Evolutionary conservation across 2,113 vertebrate species (phyloP).

Genomic region (Stigmatopora argus): DNA sequence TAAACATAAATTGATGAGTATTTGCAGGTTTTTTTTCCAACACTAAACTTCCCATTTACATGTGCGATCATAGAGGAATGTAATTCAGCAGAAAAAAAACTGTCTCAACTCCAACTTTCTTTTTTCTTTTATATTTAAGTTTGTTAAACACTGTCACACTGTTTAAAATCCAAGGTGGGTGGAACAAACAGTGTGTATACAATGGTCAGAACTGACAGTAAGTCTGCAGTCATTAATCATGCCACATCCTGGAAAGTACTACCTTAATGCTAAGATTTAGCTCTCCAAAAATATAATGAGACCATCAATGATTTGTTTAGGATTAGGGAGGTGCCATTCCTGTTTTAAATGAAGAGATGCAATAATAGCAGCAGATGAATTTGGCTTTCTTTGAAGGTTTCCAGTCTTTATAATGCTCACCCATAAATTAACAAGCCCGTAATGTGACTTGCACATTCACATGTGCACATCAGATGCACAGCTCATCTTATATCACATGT

Average conservation of each 20-base stretch:
- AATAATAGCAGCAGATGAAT: not conserved
- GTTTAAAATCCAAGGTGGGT: too few species aligned
- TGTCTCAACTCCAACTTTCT: too few species aligned
- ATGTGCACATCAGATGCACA: not conserved
- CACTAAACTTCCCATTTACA: too few species aligned
- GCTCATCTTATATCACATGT: conserved; percentile 26
- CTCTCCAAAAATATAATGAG: not conserved
- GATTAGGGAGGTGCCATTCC: not conserved
- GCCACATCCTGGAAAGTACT: not conserved
- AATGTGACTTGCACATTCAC: not conserved
- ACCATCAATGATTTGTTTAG: not conserved
- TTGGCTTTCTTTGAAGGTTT: not conserved
- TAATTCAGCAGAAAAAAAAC: too few species aligned
- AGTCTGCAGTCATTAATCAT: not conserved
- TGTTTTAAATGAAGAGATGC: not conserved
- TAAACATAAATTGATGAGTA: too few species aligned
- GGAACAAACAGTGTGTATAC: not conserved
- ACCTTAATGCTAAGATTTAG: not conserved
- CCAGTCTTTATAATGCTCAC: not conserved
- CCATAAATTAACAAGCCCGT: conserved; percentile 13
- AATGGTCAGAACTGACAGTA: not conserved
- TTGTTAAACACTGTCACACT: not conserved
- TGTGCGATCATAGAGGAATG: too few species aligned
- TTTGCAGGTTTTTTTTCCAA: too few species aligned
- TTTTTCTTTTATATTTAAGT: not conserved